Percentiles rank a stretch among this genome's conserved stretches.
phyloP scores from a whole-genome alignment of 2,113 vertebrate species.

The Cyphomyrus plagiostoma region DNA sequence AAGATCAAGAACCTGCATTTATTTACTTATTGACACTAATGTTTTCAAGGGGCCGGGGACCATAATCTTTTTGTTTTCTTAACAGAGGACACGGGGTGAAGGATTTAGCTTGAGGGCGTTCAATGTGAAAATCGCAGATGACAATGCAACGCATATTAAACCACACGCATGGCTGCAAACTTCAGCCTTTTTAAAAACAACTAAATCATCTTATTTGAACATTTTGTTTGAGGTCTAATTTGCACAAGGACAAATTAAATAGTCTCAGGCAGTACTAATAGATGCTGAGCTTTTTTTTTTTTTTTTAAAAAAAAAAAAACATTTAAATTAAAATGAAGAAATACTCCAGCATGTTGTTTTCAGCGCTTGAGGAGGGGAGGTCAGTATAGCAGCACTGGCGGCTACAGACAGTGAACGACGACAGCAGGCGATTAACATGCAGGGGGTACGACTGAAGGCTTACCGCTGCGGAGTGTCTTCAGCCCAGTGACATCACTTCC shows the following conservation, averaged over 20 bases:
- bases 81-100: neutral
- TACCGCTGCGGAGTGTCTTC: slow-evolving; percentile 61
- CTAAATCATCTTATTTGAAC: neutral
- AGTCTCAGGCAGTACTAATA: neutral
- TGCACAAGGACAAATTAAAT: neutral
- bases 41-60: neutral
- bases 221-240: neutral
- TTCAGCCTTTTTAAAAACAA: neutral
- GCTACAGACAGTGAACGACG: neutral
- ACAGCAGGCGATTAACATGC: slow-evolving; percentile 18
- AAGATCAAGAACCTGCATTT: neutral
- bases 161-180: neutral
- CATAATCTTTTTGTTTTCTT: neutral
- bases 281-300: neutral
- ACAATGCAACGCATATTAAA: neutral
- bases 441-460: slow-evolving; percentile 46
- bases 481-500: slow-evolving; percentile 65
- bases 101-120: neutral
- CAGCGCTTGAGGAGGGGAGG: neutral
- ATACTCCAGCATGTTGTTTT: neutral
- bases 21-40: neutral
- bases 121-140: neutral
- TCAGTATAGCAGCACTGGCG: neutral
- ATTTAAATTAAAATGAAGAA: neutral
- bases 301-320: neutral